Percentiles rank a stretch among this genome's conserved stretches.
Evolutionary conservation across 2,113 vertebrate species (phyloP).

Genomic region (Pyxicephalus adspersus): DNA sequence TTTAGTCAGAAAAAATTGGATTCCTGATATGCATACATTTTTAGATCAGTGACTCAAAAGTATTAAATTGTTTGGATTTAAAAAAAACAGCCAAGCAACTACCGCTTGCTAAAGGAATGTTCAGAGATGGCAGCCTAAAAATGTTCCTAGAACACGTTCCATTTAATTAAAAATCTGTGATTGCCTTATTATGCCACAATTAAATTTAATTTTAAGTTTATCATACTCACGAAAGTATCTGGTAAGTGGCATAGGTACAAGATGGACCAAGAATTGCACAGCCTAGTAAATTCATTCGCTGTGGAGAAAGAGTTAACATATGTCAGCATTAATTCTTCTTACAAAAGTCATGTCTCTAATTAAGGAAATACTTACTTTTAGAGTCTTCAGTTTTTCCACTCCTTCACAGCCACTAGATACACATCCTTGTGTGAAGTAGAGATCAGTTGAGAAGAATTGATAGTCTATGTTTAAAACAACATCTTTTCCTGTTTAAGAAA

Average conservation of each 20-base stretch:
- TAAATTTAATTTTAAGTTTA: background rate
- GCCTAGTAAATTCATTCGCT: conserved; percentile 73
- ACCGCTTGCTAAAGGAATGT: too few species aligned
- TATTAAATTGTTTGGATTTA: too few species aligned
- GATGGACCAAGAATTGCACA: conserved; percentile 88
- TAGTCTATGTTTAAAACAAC: conserved; percentile 69
- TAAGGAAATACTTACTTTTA: conserved; percentile 76
- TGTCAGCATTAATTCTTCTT: background rate
- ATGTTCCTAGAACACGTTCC: background rate
- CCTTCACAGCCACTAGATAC: conserved; percentile 91
- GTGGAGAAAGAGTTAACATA: conserved; percentile 55
- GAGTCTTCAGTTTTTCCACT: conserved; percentile 80
- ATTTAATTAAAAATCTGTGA: background rate
- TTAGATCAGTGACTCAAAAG: too few species aligned
- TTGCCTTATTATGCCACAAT: background rate
- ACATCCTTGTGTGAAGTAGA: conserved; percentile 82
- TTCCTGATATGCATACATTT: too few species aligned
- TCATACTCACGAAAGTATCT: conserved; percentile 92
- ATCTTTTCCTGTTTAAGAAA: conserved; percentile 61
- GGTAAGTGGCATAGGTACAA: conserved; percentile 90
- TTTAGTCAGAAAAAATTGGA: too few species aligned
- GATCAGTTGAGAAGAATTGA: conserved; percentile 68
- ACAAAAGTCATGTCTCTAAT: background rate
- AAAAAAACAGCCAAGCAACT: too few species aligned
- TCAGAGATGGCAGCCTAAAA: too few species aligned